Conservation (phyloP, 2,888 invertebrate species). For the Drosophila nigritarsus region DNA sequence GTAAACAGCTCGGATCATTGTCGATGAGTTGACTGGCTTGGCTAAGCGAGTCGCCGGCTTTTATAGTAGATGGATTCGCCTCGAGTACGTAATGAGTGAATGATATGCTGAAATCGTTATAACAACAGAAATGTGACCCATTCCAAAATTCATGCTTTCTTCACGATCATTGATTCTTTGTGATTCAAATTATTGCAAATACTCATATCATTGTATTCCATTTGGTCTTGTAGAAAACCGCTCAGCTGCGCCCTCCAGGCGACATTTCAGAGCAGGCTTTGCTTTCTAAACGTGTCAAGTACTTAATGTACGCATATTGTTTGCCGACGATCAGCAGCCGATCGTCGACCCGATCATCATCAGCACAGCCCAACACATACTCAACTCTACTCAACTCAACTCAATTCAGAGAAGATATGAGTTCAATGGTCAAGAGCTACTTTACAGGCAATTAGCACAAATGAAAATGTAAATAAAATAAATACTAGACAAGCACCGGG, state of each 20-base stretch:
- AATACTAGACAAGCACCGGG: not conserved
- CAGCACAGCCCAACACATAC: not conserved
- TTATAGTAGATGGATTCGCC: constrained; percentile 27
- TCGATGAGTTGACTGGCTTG: constrained; percentile 30
- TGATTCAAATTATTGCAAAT: constrained; percentile 27
- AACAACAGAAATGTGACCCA: not conserved
- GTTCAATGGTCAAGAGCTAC: constrained; percentile 14
- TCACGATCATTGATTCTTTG: constrained; percentile 39
- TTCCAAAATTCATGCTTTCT: constrained; percentile 55
- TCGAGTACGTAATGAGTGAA: not conserved
- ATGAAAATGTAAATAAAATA: constrained; percentile 18
- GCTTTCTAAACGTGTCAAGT: constrained; percentile 58
- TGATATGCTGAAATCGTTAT: constrained; percentile 53
- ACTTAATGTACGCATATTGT: constrained; percentile 49
- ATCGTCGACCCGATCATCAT: constrained; percentile 9
- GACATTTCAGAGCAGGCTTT: not conserved
- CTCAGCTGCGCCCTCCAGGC: not conserved
- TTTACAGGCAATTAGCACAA: constrained; percentile 1
- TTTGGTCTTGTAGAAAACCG: not conserved
- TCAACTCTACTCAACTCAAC: not conserved
- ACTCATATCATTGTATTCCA: constrained; percentile 1
- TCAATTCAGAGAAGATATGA: not conserved
- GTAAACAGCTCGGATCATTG: constrained; percentile 32
- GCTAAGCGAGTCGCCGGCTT: constrained; percentile 15
- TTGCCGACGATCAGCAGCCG: constrained; percentile 36